Evolutionary conservation across 2,113 vertebrate species (phyloP), one percentile per base, ranked within the genome.

Genomic region (Orientallactaga bullata): DNA sequence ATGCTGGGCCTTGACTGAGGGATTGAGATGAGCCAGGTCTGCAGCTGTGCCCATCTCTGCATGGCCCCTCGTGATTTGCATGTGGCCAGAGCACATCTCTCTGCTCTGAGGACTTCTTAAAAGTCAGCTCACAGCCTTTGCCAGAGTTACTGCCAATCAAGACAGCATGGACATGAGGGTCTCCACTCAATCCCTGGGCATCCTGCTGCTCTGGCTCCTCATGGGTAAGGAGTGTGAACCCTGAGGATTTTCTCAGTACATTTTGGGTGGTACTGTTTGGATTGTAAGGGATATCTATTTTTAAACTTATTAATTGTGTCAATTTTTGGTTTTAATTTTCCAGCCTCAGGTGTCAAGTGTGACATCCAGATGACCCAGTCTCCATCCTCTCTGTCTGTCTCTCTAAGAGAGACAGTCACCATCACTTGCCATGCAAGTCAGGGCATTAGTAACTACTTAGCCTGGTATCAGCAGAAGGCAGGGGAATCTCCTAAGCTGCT

Each of bases 381-480:
- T 42, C 72, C 94, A 68, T 3, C n/a, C 7, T 80, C 35, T 3
- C 4, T 93, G 16, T 30, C 74, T 51, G 87, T 17, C 26, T 51
- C 51, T 78, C n/a, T 24, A 39, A 76, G 79, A 58, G 74, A 89
- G 7, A 87, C 0, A 28, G 65, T 86, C 63, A 91, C 32, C 32
- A 79, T 89, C 28, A 61, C n/a, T 20, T 97, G 91, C 60, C 21
- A 30, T 30, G 63, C 80, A 3, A 94, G 89, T 21, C 23, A 24
- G 30, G 23, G 20, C 11, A 30, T 42, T 3, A 3, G 10, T 13
- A 10, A 18, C 12, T 1, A 3, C 9, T 28, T 81, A 7, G 6
- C 20, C 55, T 60, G 23, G 58, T 83, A 47, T 18, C 37, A 21
- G 10, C 2, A 65, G 37, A 66, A 66, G 7, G 28, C 61, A 83